Evolutionary conservation across 1,140 invertebrate species (phyloP), one percentile per base, ranked within the genome.

Genomic region (Meloidogyne chitwoodi): DNA sequence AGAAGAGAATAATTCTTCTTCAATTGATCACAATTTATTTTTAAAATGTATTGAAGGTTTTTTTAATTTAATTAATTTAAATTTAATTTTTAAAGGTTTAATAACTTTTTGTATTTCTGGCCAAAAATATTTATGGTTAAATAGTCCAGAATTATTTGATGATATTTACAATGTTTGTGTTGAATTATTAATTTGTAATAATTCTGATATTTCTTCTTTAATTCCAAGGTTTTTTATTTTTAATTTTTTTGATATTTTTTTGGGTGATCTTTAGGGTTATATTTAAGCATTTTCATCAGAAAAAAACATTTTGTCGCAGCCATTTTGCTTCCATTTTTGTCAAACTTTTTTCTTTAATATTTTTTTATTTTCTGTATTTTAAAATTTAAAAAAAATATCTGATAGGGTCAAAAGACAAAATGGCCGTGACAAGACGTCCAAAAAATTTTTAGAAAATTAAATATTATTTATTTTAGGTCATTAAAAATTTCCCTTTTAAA

Each of bases 91-190:
- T 75, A 12, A 75, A 76, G 76, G 65, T 3, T 16, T 78, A 26
- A 22, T 27, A 29, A 38, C 67, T n/a, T 80, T 78, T 44, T 78
- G 77, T 24, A 14, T 48, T 24, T 48, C 68, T 27, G 77, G 76
- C 16, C 77, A 78, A 65, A 22, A 75, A 19, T 78, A 69, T 22
- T 22, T 78, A 11, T 78, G 77, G 77, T 27, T 78, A 31, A 78
- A 80, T 16, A 75, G 44, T 63, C 77, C 77, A 44, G 76, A 78
- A 31, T 41, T 78, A 19, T 78, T 79, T 62, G 77, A 78, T 38
- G 26, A 56, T 31, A 64, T 78, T 22, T 78, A 68, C 34, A 38
- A 27, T 48, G 66, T 34, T 22, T 80, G 56, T 14, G 19, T 41
- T 14, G 62, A 38, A 48, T 44, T 78, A 12, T 31, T 78, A n/a